These are phyloP conservation scores for Nycticryphes semicollaris DNA, from an alignment of 2,113 vertebrate genomes.

Conservation along the genomic window DNA sequence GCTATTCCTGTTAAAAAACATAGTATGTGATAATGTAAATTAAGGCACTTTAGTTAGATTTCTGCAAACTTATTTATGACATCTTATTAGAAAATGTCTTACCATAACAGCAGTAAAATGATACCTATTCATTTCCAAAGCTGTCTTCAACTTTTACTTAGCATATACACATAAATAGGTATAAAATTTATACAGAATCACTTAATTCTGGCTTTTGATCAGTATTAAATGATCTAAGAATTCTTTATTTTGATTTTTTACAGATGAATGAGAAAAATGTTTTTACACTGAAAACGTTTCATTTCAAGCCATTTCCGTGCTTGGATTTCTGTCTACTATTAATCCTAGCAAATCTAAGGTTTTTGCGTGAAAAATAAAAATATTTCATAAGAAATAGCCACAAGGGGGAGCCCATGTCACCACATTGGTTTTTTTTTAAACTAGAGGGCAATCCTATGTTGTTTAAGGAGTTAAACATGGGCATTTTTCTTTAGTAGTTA, in stretches of 20 bases:
- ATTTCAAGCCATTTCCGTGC: background rate
- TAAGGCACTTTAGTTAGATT: background rate
- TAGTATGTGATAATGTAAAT: background rate
- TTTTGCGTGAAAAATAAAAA: background rate
- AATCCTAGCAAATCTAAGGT: background rate
- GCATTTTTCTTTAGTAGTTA: background rate
- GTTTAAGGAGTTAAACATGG: background rate
- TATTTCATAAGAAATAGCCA: background rate
- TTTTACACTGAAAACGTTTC: background rate
- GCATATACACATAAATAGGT: background rate
- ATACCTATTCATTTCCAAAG: background rate
- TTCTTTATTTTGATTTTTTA: background rate
- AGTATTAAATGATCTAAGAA: background rate
- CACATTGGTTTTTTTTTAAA: background rate
- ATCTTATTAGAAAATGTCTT: background rate
- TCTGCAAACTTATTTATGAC: background rate
- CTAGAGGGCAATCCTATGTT: rapidly evolving
- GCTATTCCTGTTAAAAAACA: background rate
- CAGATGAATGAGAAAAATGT: background rate
- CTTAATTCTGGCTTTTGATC: background rate
- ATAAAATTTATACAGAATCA: background rate
- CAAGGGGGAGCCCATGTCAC: background rate
- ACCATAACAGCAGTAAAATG: background rate
- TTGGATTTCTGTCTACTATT: background rate
- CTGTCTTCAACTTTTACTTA: background rate